phyloP scores from a whole-genome alignment of 2,888 invertebrate genomes.

The Drosophila kokeensis region DNA sequence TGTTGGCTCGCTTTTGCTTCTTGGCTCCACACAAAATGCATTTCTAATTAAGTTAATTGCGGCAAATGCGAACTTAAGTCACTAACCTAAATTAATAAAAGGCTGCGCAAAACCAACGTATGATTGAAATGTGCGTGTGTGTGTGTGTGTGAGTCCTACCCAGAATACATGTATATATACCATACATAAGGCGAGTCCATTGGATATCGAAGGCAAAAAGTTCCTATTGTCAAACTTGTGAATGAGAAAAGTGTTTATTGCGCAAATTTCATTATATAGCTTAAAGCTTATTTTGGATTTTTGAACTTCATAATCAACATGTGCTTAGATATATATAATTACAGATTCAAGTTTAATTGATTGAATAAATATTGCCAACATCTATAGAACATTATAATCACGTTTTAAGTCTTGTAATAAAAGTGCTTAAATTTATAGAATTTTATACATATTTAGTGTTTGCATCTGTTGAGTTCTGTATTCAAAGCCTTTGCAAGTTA shows the following conservation, averaged over 20 bases:
- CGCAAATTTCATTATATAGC: not conserved
- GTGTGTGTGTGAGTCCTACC: slow-evolving; percentile 22
- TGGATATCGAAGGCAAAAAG: not conserved
- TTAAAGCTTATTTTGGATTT: not conserved
- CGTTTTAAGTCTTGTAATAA: not conserved
- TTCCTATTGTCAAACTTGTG: not conserved
- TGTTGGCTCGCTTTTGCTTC: slow-evolving; percentile 37
- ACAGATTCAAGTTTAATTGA: not conserved
- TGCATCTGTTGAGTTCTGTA: not conserved
- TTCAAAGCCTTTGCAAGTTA: not conserved
- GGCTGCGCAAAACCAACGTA: slow-evolving; percentile 41
- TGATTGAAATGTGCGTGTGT: slow-evolving; percentile 13
- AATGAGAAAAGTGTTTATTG: too few species aligned
- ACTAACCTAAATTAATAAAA: slow-evolving; percentile 79
- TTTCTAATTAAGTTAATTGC: slow-evolving; percentile 83
- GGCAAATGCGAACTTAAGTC: slow-evolving; percentile 79
- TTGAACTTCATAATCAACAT: not conserved
- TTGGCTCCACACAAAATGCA: slow-evolving; percentile 66
- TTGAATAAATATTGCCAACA: not conserved
- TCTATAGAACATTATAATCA: not conserved
- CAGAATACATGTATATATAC: slow-evolving; percentile 25
- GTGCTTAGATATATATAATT: not conserved
- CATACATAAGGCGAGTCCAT: slow-evolving; percentile 20
- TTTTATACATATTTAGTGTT: not conserved
- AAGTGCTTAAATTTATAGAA: not conserved